Conservation (phyloP, 2,113 vertebrate species). For the Phyllostomus discolor region DNA sequence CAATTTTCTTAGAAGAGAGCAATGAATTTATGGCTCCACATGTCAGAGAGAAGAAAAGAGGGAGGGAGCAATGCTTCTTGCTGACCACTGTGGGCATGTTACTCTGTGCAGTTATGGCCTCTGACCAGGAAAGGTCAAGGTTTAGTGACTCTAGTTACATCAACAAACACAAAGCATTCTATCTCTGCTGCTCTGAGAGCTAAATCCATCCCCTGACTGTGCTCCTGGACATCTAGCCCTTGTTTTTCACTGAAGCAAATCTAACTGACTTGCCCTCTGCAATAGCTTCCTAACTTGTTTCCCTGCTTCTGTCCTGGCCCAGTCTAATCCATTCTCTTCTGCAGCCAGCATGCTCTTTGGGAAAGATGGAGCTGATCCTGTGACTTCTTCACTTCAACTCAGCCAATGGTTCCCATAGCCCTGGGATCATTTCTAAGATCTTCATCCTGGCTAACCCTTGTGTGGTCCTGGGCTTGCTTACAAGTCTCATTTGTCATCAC, state of each 20-base stretch:
- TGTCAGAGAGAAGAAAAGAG: not conserved
- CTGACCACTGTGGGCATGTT: conserved; percentile 20
- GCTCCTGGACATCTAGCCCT: not conserved
- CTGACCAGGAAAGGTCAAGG: conserved; percentile 71
- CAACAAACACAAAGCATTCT: conserved; percentile 59
- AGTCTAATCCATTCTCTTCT: not conserved
- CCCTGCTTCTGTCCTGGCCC: not conserved
- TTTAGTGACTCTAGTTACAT: conserved; percentile 71
- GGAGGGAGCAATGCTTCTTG: not conserved
- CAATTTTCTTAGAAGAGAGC: not conserved
- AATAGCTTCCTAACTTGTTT: not conserved
- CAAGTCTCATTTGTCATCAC: not conserved
- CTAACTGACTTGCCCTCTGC: not conserved
- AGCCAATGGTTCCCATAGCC: not conserved
- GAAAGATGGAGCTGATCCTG: not conserved
- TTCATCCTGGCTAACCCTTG: not conserved
- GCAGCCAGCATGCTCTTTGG: not conserved
- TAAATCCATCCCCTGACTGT: not conserved
- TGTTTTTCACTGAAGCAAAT: not conserved
- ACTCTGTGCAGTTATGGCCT: conserved; percentile 45
- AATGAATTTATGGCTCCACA: not conserved
- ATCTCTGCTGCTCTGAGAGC: conserved; percentile 36
- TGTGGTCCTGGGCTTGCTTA: not conserved
- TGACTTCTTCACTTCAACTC: not conserved
- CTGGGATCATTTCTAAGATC: not conserved